phyloP scores from a whole-genome alignment of 1,140 invertebrate species.

The Helicorthomorpha holstii region DNA sequence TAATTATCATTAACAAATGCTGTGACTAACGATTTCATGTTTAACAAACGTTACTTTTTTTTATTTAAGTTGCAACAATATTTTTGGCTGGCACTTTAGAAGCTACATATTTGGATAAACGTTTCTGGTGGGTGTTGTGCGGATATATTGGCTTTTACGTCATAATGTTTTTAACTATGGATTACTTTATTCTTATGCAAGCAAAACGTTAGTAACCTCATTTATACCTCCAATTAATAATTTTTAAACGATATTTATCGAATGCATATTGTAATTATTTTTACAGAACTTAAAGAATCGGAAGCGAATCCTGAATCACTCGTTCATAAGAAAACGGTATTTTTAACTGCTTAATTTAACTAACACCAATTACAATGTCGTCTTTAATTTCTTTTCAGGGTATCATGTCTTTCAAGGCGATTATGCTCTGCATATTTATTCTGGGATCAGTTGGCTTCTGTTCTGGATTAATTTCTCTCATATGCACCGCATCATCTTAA shows the following conservation, averaged over 20 bases:
- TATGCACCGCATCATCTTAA: too few species aligned
- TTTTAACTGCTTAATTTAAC: background rate
- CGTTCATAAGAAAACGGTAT: background rate
- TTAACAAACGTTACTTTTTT: conserved; percentile 8
- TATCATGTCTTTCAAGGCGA: too few species aligned
- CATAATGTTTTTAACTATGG: conserved; percentile 69
- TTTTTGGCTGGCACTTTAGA: conserved; percentile 74
- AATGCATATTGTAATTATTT: too few species aligned
- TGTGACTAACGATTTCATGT: conserved; percentile 2
- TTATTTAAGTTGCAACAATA: conserved; percentile 66
- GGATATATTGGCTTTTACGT: conserved; percentile 79
- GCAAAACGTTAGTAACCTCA: background rate
- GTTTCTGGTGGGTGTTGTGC: conserved; percentile 51
- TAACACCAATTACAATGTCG: too few species aligned
- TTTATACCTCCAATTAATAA: background rate
- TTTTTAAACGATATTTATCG: background rate
- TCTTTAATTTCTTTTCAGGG: too few species aligned
- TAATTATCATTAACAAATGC: conserved; percentile 5
- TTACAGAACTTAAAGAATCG: too few species aligned
- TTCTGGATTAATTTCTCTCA: too few species aligned
- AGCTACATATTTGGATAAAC: conserved; percentile 64
- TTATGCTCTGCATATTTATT: too few species aligned
- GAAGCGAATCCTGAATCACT: background rate
- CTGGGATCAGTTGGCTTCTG: too few species aligned
- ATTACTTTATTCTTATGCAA: conserved; percentile 40